Conservation (phyloP, 2,797 vertebrate species). For the Acestrorhynchus altus region DNA sequence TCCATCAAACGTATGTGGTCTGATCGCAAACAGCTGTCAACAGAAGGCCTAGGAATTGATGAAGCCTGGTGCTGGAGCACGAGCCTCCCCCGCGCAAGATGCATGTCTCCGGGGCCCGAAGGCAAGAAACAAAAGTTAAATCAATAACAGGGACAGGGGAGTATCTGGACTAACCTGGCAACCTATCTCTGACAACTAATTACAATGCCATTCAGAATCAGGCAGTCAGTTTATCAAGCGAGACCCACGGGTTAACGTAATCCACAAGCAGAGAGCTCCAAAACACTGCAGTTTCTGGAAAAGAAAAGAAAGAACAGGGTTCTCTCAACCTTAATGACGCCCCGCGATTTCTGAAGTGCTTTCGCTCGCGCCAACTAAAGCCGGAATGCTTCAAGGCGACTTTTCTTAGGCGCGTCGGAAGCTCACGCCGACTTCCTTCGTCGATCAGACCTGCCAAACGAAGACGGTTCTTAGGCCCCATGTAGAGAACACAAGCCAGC, state of each 20-base stretch:
- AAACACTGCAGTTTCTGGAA: constrained; percentile 23
- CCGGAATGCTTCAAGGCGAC: background rate
- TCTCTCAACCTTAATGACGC: constrained; percentile 37
- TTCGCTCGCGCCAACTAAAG: constrained; percentile 22
- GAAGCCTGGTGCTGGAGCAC: constrained; percentile 67
- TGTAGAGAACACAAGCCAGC: background rate
- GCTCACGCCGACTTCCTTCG: background rate
- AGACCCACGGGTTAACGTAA: constrained; percentile 56
- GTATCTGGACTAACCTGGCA: constrained; percentile 69
- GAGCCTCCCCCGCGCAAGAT: constrained; percentile 66
- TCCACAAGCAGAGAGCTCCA: constrained; percentile 3
- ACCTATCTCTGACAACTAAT: constrained; percentile 71
- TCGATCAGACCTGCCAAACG: background rate
- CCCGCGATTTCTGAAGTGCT: background rate
- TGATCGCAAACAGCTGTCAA: constrained; percentile 75
- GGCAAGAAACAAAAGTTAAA: constrained; percentile 68
- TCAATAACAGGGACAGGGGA: constrained; percentile 72
- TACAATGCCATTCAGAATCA: constrained; percentile 65
- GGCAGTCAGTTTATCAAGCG: constrained; percentile 69
- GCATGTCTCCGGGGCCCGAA: constrained; percentile 73
- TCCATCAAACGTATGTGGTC: constrained; percentile 71
- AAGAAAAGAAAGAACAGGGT: background rate
- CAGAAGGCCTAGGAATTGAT: constrained; percentile 75
- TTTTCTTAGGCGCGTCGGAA: background rate
- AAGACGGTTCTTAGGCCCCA: constrained; percentile 2